phyloP scores from a whole-genome alignment of 2,113 vertebrate genomes.

The Cromileptes altivelis region DNA sequence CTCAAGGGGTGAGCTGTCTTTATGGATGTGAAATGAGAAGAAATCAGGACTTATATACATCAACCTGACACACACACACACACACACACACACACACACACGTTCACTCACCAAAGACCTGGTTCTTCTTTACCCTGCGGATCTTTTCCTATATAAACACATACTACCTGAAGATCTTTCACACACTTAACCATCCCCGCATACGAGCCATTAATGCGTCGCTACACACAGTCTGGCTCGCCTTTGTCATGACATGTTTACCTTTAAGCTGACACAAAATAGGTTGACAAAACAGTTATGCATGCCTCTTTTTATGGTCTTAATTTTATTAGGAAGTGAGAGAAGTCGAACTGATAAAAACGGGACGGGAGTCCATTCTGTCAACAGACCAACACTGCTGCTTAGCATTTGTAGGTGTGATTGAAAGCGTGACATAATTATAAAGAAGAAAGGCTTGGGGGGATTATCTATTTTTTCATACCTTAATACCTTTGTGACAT shows the following conservation, averaged over 20 bases:
- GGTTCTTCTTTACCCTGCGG: conserved; percentile 8
- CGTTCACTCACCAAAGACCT: not conserved
- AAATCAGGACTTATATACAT: conserved; percentile 64
- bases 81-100: not conserved
- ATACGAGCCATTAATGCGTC: not conserved
- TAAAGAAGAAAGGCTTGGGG: not conserved
- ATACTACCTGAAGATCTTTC: conserved; percentile 33
- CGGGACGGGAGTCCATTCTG: not conserved
- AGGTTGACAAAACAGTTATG: not conserved
- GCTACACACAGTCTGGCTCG: not conserved
- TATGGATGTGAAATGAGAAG: conserved; percentile 47
- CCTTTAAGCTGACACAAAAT: not conserved
- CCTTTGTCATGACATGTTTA: conserved; percentile 32
- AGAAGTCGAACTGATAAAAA: conserved; percentile 8
- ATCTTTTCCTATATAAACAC: conserved; percentile 32
- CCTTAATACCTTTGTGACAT: too few species aligned
- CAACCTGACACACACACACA: conserved; percentile 49
- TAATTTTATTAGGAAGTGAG: conserved; percentile 22
- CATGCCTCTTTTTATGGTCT: not conserved
- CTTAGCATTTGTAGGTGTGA: not conserved
- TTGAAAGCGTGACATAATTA: not conserved
- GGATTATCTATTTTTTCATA: too few species aligned
- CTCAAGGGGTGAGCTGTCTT: conserved; percentile 57
- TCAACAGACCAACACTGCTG: not conserved
- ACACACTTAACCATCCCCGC: not conserved